These are phyloP conservation scores for Xanthia icteritia DNA, from an alignment of 2,888 invertebrate species.

Conservation along the genomic window DNA sequence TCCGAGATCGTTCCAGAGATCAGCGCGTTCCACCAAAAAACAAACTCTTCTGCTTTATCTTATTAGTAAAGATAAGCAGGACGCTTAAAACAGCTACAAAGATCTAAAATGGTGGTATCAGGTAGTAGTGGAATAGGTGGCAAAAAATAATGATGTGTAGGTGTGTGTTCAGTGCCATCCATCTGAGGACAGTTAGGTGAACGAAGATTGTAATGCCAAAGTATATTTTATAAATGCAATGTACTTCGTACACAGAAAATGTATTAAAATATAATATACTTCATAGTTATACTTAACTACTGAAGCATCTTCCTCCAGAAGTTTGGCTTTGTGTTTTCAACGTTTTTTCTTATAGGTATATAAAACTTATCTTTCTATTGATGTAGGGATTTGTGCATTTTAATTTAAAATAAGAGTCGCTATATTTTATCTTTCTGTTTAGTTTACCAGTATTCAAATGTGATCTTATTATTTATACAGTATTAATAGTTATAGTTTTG, in stretches of 20 bases:
- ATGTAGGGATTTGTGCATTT: constrained; percentile 15
- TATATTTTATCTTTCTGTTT: background rate
- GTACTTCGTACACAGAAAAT: constrained; percentile 5
- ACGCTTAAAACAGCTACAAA: background rate
- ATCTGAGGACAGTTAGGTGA: background rate
- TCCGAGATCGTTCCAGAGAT: no score
- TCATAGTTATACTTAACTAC: background rate
- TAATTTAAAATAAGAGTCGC: background rate
- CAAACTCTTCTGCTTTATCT: no score
- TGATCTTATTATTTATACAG: constrained; percentile 29
- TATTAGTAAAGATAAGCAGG: background rate
- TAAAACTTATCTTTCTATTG: background rate
- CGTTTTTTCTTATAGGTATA: background rate
- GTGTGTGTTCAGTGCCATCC: constrained; percentile 1
- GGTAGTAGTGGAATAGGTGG: background rate
- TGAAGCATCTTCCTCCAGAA: background rate
- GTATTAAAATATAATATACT: background rate
- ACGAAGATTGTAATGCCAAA: constrained; percentile 2
- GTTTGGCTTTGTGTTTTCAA: background rate
- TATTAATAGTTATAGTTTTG: constrained; percentile 8
- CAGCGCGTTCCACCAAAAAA: no score
- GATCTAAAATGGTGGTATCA: background rate
- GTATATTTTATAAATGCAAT: constrained; percentile 13
- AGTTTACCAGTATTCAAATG: constrained; percentile 37
- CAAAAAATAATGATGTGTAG: background rate